phyloP scores from a whole-genome alignment of 1,140 invertebrate genomes.

The Drosophila suzukii region DNA sequence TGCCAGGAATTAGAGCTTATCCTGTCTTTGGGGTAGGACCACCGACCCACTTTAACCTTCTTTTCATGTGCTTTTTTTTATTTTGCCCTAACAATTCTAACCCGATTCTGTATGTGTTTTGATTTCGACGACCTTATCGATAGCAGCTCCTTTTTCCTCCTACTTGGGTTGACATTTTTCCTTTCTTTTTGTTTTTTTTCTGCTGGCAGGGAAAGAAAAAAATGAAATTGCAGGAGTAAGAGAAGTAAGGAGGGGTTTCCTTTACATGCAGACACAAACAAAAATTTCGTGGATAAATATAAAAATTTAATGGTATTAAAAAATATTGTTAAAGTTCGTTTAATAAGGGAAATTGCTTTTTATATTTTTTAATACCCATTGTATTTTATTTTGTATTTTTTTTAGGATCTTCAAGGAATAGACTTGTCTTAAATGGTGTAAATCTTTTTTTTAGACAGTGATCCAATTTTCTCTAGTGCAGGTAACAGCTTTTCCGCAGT shows the following conservation, averaged over 20 bases:
- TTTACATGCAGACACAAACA: background rate
- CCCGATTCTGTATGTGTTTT: conserved; percentile 62
- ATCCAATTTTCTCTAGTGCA: conserved; percentile 13
- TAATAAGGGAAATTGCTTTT: too few species aligned
- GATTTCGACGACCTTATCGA: conserved; percentile 74
- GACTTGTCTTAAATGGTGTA: too few species aligned
- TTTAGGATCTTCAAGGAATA: too few species aligned
- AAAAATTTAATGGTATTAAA: background rate
- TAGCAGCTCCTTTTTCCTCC: conserved; percentile 44
- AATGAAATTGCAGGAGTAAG: conserved; percentile 18
- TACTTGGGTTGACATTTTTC: conserved; percentile 56
- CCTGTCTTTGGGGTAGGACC: conserved; percentile 9
- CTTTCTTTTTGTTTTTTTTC: conserved; percentile 18
- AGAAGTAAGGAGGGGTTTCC: background rate
- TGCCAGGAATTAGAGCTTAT: conserved; percentile 32
- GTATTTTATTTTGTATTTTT: too few species aligned
- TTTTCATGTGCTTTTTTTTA: background rate
- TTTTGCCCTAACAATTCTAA: conserved; percentile 20
- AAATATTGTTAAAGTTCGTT: too few species aligned
- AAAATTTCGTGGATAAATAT: background rate
- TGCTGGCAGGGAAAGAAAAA: conserved; percentile 7
- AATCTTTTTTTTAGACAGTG: too few species aligned
- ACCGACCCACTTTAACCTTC: conserved; percentile 5
- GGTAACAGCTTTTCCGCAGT: conserved; percentile 30
- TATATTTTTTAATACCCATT: too few species aligned